These are phyloP conservation scores for Ochotona princeps DNA, from an alignment of 2,113 vertebrate species.

Conservation along the genomic window DNA sequence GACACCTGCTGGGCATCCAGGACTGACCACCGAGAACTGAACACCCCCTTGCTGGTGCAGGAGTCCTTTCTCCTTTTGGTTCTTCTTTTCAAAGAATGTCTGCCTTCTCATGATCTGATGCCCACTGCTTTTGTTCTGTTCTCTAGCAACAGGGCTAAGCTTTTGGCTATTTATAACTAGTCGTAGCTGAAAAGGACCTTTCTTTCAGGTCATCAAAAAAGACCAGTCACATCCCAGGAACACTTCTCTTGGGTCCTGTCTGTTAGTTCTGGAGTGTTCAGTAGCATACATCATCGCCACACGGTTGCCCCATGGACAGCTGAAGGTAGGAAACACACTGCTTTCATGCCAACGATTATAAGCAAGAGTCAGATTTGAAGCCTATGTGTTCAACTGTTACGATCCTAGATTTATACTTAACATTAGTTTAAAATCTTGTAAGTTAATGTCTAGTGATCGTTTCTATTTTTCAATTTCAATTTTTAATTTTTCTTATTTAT, in stretches of 20 bases:
- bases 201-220: neutral
- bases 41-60: accelerated
- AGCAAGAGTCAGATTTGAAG: neutral
- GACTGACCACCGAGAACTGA: neutral
- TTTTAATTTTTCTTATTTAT: neutral
- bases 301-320: neutral
- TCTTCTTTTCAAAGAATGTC: neutral
- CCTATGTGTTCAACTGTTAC: neutral
- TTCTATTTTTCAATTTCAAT: neutral
- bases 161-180: neutral
- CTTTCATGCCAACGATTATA: neutral
- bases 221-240: neutral
- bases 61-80: neutral
- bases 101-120: neutral
- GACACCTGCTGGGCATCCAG: neutral
- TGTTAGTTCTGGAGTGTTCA: neutral
- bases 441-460: neutral
- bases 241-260: neutral
- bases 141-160: neutral
- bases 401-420: neutral
- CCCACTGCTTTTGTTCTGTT: neutral
- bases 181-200: neutral
- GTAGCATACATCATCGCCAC: neutral
- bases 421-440: neutral
- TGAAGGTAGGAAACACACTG: neutral